These are phyloP conservation scores for Diorhabda sublineata DNA, from an alignment of 1,140 invertebrate genomes.

Conservation along the genomic window DNA sequence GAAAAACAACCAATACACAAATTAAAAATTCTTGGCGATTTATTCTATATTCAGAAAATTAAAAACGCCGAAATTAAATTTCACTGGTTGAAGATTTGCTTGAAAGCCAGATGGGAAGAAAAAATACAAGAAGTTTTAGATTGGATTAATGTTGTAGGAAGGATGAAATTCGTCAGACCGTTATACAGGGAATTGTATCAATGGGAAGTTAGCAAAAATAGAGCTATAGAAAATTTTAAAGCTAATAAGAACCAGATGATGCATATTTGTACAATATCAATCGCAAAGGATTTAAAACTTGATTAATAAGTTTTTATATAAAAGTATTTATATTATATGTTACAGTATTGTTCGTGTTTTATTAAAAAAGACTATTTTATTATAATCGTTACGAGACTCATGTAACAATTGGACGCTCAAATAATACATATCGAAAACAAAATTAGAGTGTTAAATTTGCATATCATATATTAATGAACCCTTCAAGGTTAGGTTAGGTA, in stretches of 20 bases:
- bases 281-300: conserved; percentile 75
- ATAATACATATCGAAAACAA: no score
- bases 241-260: conserved; percentile 74
- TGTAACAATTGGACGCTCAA: no score
- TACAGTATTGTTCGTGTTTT: no score
- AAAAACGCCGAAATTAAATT: conserved; percentile 81
- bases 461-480: no score
- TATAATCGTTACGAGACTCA: no score
- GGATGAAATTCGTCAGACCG: conserved; percentile 88
- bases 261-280: conserved; percentile 66
- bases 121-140: conserved; percentile 62
- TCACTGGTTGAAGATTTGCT: conserved; percentile 73
- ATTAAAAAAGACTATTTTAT: no score
- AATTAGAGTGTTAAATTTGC: no score
- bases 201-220: conserved; percentile 67
- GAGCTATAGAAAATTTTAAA: conserved; percentile 70
- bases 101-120: conserved; percentile 66
- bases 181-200: conserved; percentile 81
- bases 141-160: conserved; percentile 78
- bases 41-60: conserved; percentile 63
- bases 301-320: conserved; percentile 6
- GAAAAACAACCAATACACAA: conserved; percentile 45
- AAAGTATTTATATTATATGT: no score
- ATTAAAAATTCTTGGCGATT: conserved; percentile 59
- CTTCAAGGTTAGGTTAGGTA: no score